Conservation (phyloP, 2,888 invertebrate genomes). For the Resseliella maxima region DNA sequence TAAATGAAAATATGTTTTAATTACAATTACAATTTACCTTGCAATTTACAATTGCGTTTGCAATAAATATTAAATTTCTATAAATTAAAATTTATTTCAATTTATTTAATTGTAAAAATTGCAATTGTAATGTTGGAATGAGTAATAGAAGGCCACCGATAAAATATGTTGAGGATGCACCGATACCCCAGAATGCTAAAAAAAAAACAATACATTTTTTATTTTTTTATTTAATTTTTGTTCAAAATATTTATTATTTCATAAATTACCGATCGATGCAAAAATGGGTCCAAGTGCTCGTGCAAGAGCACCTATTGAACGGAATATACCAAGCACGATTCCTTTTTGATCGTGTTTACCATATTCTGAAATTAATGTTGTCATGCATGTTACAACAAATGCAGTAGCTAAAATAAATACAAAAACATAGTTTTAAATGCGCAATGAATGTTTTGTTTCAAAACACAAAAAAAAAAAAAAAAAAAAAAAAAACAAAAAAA, state of each 20-base stretch:
- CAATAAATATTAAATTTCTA: not conserved
- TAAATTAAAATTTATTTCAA: not conserved
- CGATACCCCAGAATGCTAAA: conserved; percentile 91
- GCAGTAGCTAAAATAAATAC: conserved; percentile 88
- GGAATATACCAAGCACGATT: conserved; percentile 90
- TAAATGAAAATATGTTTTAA: no score
- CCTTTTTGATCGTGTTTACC: conserved; percentile 88
- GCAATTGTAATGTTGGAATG: conserved; percentile 79
- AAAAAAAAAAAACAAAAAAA: not conserved
- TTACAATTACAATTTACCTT: no score
- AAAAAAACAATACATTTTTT: not conserved
- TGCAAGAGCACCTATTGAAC: conserved; percentile 94
- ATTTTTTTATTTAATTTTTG: not conserved
- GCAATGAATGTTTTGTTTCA: not conserved
- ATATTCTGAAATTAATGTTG: conserved; percentile 88
- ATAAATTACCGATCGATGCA: conserved; percentile 79
- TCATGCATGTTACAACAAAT: conserved; percentile 96
- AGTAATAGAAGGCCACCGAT: conserved; percentile 81
- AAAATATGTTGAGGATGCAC: conserved; percentile 84
- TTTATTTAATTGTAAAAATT: conserved; percentile 60
- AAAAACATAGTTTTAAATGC: no score
- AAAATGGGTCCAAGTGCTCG: conserved; percentile 91
- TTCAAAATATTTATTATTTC: not conserved
- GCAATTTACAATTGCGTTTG: no score
- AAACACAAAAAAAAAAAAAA: no score